Conservation (phyloP, 2,888 invertebrate species). For the Sminthurinus aureus region DNA sequence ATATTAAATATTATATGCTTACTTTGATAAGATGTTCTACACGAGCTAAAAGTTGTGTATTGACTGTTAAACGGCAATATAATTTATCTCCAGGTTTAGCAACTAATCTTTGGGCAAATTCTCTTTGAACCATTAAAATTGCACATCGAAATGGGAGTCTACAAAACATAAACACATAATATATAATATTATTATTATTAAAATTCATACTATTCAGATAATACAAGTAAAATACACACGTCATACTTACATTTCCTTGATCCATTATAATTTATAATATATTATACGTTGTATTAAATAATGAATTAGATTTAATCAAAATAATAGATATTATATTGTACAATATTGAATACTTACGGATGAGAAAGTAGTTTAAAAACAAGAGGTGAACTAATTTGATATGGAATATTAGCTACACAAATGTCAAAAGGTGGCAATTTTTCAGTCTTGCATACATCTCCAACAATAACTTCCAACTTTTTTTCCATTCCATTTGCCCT, state of each 20-base stretch:
- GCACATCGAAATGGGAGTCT: slow-evolving; percentile 85
- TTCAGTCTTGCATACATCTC: slow-evolving; percentile 88
- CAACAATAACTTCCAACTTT: slow-evolving; percentile 89
- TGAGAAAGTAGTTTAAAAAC: slow-evolving; percentile 94
- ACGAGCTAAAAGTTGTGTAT: slow-evolving; percentile 92
- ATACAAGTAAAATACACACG: neutral
- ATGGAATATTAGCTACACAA: slow-evolving; percentile 98
- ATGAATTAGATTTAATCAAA: too few species aligned
- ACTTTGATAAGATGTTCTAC: slow-evolving; percentile 97
- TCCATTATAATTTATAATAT: too few species aligned
- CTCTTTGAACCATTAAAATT: slow-evolving; percentile 97
- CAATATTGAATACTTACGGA: slow-evolving; percentile 60
- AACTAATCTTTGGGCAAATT: slow-evolving; percentile 95
- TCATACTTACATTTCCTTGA: too few species aligned
- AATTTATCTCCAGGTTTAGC: slow-evolving; percentile 97
- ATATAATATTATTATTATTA: slow-evolving; percentile 1
- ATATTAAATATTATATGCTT: slow-evolving; percentile 49
- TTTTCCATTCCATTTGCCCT: slow-evolving; percentile 86
- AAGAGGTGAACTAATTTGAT: slow-evolving; percentile 96
- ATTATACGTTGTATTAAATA: too few species aligned
- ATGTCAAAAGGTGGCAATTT: slow-evolving; percentile 97
- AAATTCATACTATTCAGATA: neutral
- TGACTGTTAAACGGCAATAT: slow-evolving; percentile 94
- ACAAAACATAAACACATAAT: slow-evolving; percentile 29
- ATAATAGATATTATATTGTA: neutral